Conservation (phyloP, 2,113 vertebrate genomes). For the Neolamprologus sp. region DNA sequence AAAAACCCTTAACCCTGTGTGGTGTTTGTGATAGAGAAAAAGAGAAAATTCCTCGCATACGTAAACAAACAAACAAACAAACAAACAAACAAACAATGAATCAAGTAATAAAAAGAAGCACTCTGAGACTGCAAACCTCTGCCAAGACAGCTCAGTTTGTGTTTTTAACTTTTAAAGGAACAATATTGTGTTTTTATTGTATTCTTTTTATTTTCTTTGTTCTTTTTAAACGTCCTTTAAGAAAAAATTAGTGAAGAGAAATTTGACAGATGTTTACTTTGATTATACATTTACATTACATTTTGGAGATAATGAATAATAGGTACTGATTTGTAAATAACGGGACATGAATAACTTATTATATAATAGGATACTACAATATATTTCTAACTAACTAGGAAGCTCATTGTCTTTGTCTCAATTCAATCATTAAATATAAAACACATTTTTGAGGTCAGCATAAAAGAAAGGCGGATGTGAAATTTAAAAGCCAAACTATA, state of each 20-base stretch:
- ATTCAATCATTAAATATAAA: neutral
- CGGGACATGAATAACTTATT: neutral
- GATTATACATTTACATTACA: neutral
- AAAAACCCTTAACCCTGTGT: rapidly evolving
- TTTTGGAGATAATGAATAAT: neutral
- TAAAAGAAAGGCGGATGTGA: neutral
- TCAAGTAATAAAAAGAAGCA: neutral
- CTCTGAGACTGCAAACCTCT: neutral
- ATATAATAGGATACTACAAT: neutral
- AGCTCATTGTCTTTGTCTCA: neutral
- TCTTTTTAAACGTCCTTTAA: neutral
- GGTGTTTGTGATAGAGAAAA: neutral
- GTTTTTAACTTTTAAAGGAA: neutral
- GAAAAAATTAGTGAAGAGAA: neutral
- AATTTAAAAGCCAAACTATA: neutral
- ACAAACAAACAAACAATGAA: neutral
- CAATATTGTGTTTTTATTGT: neutral
- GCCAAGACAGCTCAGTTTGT: neutral
- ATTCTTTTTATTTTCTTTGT: neutral
- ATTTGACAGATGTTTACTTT: neutral
- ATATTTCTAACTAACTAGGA: neutral
- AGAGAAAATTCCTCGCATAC: neutral
- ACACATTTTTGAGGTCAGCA: neutral
- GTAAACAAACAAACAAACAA: neutral
- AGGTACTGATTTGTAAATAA: neutral